Conservation (phyloP, 2,888 invertebrate species). For the Oligia latruncula region DNA sequence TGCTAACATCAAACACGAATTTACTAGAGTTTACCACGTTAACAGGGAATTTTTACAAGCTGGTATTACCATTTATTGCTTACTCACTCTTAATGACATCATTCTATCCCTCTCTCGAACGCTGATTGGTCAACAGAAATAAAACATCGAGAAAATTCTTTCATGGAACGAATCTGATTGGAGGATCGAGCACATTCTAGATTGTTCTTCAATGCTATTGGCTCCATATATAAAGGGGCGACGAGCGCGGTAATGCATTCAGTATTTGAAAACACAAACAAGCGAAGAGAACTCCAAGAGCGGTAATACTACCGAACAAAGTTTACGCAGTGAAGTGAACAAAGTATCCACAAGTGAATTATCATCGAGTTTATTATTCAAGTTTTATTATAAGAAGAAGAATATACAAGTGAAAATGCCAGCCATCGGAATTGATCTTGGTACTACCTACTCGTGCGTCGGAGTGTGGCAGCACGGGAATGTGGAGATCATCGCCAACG, state of each 20-base stretch:
- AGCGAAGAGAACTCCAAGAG: constrained; percentile 69
- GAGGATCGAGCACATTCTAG: constrained; percentile 71
- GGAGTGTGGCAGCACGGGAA: constrained; percentile 96
- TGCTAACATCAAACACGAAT: not conserved
- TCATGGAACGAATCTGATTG: constrained; percentile 71
- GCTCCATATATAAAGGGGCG: constrained; percentile 57
- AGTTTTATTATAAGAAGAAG: constrained; percentile 42
- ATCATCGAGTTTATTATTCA: constrained; percentile 37
- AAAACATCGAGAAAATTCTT: constrained; percentile 74
- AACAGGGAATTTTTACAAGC: constrained; percentile 56
- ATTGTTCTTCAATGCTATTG: constrained; percentile 77
- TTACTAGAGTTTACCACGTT: constrained; percentile 23
- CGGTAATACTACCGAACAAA: constrained; percentile 71
- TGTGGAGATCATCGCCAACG: constrained; percentile 96
- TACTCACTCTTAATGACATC: constrained; percentile 59
- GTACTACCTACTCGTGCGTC: constrained; percentile 96
- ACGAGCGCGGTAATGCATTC: constrained; percentile 79
- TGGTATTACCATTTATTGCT: constrained; percentile 56
- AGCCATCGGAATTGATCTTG: constrained; percentile 91
- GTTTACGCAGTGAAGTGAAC: constrained; percentile 52
- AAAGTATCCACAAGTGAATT: constrained; percentile 52
- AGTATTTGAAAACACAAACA: constrained; percentile 80
- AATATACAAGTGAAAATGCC: constrained; percentile 74
- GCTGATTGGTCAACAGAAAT: constrained; percentile 69
- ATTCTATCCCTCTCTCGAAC: constrained; percentile 60